These are phyloP conservation scores for Channa striata DNA, from an alignment of 2,797 vertebrate genomes.

Conservation along the genomic window DNA sequence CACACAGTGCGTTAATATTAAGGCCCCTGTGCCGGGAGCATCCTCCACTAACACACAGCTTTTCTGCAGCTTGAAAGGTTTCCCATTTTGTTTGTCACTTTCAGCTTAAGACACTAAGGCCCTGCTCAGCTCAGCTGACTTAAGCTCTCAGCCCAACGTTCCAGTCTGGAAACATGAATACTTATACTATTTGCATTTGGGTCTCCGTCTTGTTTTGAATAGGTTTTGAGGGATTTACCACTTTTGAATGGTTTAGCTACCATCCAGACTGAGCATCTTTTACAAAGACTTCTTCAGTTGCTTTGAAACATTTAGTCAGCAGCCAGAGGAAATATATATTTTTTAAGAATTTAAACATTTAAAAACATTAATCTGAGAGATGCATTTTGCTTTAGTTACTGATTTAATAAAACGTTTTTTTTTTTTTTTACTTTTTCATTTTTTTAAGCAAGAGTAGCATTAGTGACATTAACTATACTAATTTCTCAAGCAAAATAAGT, in stretches of 20 bases:
- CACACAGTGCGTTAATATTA: not conserved
- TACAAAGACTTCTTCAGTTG: not conserved
- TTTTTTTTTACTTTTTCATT: not conserved
- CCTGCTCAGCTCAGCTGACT: slow-evolving; percentile 48
- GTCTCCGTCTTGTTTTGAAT: slow-evolving; percentile 53
- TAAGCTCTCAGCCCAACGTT: slow-evolving; percentile 60
- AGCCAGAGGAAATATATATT: not conserved
- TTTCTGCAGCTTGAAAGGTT: slow-evolving; percentile 20
- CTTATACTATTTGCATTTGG: slow-evolving; percentile 32
- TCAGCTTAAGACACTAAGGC: slow-evolving; percentile 26
- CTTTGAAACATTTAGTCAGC: slow-evolving; percentile 25
- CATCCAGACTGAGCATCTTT: slow-evolving; percentile 17
- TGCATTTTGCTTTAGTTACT: not conserved
- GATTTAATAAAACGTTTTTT: not conserved
- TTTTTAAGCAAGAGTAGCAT: not conserved
- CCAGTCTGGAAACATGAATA: slow-evolving; percentile 51
- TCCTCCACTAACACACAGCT: slow-evolving; percentile 18
- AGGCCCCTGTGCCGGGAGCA: slow-evolving; percentile 5
- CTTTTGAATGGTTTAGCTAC: slow-evolving; percentile 41
- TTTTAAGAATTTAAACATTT: not conserved
- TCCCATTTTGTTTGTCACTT: slow-evolving; percentile 39
- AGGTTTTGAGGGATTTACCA: slow-evolving; percentile 54
- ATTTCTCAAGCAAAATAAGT: no score
- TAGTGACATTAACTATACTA: not conserved
- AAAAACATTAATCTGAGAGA: not conserved